A percentile compares a stretch with the other conserved stretches of the same genome.
These are phyloP conservation scores for Cercocebus atys DNA, from an alignment of 2,113 vertebrate species.

Conservation along the genomic window DNA sequence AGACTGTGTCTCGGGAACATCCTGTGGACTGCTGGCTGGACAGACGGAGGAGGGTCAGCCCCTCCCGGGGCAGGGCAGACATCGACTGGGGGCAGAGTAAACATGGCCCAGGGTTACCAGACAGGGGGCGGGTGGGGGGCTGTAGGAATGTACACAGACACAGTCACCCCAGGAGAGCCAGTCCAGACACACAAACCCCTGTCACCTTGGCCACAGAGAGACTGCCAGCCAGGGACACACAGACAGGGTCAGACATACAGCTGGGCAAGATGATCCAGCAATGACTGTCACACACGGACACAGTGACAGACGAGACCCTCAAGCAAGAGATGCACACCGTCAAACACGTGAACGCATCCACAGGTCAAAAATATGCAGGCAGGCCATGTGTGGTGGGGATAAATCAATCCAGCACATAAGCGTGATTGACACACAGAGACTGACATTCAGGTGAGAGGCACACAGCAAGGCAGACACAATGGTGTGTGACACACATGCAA, in stretches of 20 bases:
- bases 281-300: not conserved
- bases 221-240: not conserved
- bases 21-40: constrained; percentile 77
- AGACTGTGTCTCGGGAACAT: constrained; percentile 78
- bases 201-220: constrained; percentile 35
- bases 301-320: not conserved
- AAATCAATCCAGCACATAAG: not conserved
- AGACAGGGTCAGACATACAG: constrained; percentile 12
- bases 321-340: not conserved
- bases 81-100: constrained; percentile 74
- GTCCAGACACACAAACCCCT: constrained; percentile 46
- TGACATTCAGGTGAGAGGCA: not conserved
- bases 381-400: not conserved
- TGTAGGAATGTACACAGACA: constrained; percentile 49
- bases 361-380: not conserved
- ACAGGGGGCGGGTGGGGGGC: constrained; percentile 27
- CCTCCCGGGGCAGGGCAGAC: constrained; percentile 69
- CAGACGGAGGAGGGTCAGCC: constrained; percentile 68
- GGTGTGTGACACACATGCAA: not conserved
- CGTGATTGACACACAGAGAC: not conserved
- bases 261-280: not conserved
- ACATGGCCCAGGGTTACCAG: constrained; percentile 63
- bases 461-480: not conserved
- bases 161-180: constrained; percentile 51
- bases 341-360: not conserved